Percentiles rank a stretch among this genome's conserved stretches.
These are phyloP conservation scores for Spodoptera exigua DNA, from an alignment of 2,888 invertebrate genomes.

Conservation along the genomic window DNA sequence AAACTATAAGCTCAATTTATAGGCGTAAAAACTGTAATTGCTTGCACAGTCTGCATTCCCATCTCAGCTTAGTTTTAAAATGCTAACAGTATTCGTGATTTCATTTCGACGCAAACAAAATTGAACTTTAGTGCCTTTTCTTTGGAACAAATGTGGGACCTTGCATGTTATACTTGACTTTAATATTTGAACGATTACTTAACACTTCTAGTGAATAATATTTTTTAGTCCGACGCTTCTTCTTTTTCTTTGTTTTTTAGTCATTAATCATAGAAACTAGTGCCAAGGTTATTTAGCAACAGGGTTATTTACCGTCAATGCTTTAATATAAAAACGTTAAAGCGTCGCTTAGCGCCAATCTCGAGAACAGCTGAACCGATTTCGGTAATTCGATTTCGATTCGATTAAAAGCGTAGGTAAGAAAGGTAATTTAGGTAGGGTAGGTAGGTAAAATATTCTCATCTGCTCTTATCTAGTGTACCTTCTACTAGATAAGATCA, in stretches of 20 bases:
- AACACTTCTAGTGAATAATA: slow-evolving; percentile 31
- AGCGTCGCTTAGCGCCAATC: no score
- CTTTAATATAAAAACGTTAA: no score
- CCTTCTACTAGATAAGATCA: no score
- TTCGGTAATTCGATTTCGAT: no score
- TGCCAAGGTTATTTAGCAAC: no score
- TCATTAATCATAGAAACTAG: neutral
- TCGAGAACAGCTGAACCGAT: no score
- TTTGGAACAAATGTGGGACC: slow-evolving; percentile 29
- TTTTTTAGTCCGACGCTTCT: slow-evolving; percentile 31
- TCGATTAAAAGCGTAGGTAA: no score
- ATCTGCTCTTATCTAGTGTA: no score
- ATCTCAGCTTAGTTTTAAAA: slow-evolving; percentile 17
- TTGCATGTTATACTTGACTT: slow-evolving; percentile 13
- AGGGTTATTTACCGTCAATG: no score
- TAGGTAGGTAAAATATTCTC: no score
- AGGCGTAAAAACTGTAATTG: slow-evolving; percentile 20
- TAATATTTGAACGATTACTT: slow-evolving; percentile 15
- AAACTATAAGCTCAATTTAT: slow-evolving; percentile 8
- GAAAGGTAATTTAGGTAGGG: no score
- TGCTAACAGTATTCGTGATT: slow-evolving; percentile 22
- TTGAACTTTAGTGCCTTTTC: slow-evolving; percentile 19
- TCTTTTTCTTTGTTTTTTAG: slow-evolving; percentile 27
- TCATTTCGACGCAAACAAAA: slow-evolving; percentile 25
- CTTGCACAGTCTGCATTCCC: slow-evolving; percentile 21